Base-by-base conservation (phyloP, 53 echinoderm and acorn worm species). In the Hippasteria phrygiana region DNA sequence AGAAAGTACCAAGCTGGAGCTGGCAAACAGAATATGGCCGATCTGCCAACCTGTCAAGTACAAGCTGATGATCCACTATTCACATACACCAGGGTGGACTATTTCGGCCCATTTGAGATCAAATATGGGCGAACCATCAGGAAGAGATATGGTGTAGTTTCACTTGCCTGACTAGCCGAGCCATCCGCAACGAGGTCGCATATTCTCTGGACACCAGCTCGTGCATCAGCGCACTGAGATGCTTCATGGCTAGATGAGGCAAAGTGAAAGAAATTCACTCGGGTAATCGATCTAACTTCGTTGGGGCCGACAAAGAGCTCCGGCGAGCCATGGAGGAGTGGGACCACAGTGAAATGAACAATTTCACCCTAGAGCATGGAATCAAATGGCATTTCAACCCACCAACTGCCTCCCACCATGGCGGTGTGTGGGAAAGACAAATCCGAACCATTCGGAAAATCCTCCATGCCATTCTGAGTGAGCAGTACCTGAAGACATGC, bases 391-490 rank as follows among this genome's bases (percentile, higher is more conserved):
- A 55, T 11, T 94, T 94, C 85, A 89, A 91, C 32, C 76, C 91
- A 43, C 91, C 91, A 31, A 59, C 88, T 73, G 91, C 85, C 28
- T 94, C 94, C n/a, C 94, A 94, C 40, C 76, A 74, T 41, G 94
- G 91, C 39, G 94, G 94, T 12, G 91, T 89, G 3, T 94, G 94
- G 91, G 94, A 91, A 29, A 50, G 94, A 41, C 82, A 88, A 65
- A 92, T 92, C 0, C 77, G 92, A 56, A 89, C 92, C 28, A 92
- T 78, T 6, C 55, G 90, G 29, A 94, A 94, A 51, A 89, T 94
- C 12, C 77, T 93, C 6, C 79, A 91, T 40, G 47, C 82, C 48
- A 67, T 91, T 7, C 80, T 93, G 81, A 93, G 73, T 42, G 93
- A 91, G 26, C 86, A 89, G 43, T 85, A 64, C n/a, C 14, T 82